Evolutionary conservation across 1,140 invertebrate genomes (phyloP).

Genomic region (Ceratina calcarata): DNA sequence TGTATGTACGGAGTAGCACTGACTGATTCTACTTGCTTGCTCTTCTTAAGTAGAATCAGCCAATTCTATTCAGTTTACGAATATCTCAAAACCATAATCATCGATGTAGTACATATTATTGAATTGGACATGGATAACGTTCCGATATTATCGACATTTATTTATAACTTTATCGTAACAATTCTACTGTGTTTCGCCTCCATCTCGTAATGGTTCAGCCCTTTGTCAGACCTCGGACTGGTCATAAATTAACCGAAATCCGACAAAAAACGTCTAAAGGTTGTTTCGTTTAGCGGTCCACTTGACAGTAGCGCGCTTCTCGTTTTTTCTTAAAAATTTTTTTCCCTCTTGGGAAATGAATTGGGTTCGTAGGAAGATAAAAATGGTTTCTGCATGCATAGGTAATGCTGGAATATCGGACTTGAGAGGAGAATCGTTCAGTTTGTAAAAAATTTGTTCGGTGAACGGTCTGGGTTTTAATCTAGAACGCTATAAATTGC

Average conservation of each 20-base stretch:
- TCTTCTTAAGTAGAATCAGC: too few species aligned
- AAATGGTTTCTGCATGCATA: neutral
- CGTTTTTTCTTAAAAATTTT: neutral
- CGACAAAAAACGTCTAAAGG: neutral
- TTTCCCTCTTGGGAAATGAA: neutral
- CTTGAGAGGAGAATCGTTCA: neutral
- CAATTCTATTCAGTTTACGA: too few species aligned
- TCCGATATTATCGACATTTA: too few species aligned
- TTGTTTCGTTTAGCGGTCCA: neutral
- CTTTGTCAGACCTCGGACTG: neutral
- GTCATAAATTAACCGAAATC: constrained; percentile 14
- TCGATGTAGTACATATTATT: too few species aligned
- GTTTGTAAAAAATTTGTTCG: neutral
- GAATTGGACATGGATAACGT: too few species aligned
- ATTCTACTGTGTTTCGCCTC: constrained; percentile 4
- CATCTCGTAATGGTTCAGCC: neutral
- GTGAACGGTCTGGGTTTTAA: neutral
- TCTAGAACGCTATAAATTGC: neutral
- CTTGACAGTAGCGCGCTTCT: neutral
- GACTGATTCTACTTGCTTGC: too few species aligned
- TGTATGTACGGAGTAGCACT: too few species aligned
- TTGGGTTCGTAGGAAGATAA: neutral
- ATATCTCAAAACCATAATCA: too few species aligned
- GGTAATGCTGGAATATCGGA: neutral
- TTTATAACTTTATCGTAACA: too few species aligned